Evolutionary conservation across 2,113 vertebrate species (phyloP), one percentile per base, ranked within the genome.

Genomic region (Corydoras maculifer): DNA sequence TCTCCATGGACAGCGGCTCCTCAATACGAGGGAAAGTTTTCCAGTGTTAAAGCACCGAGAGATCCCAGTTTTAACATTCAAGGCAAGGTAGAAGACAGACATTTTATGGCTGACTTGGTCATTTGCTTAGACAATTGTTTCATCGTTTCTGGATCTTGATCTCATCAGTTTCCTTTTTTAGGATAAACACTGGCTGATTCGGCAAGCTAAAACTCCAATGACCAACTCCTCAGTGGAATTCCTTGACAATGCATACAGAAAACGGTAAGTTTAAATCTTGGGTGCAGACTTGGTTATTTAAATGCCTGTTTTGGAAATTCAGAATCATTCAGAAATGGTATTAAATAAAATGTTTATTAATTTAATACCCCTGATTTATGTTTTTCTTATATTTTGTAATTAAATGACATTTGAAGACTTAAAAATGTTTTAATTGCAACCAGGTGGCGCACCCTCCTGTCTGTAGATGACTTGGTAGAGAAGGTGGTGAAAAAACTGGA

Each of bases 121-220:
- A 13, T 29, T 25, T 35, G 50, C 15, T 3, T 68, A 11, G 29
- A 15, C 1, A 10, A 3, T 30, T 48, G 35, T 48, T 3, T 25
- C 18, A 25, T 63, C 5, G 18, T 57, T 0, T 70, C 4, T 30
- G 3, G 55, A 18, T 57, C 7, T 65, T 74, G 5, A 49, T n/a
- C 11, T 8, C 2, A 3, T 70, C 8, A 2, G 0, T 49, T 49
- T 73, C 68, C 15, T 73, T 14, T 72, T 31, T 72, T 79, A 99
- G 97, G 93, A 97, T 84, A 99, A 99, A 85, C 97, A 99, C 83
- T 99, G 97, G 97, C 79, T 99, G 80, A 98, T 99, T 82, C 83
- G 95, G 78, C 96, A 99, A 85, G 96, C 97, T 51, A 98, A 96
- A 84, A 97, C 94, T 5, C 97, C 97, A 54, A 99, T 99, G 97